phyloP scores from a whole-genome alignment of 2,797 vertebrate genomes.

The Lepilemur ruficaudatus region DNA sequence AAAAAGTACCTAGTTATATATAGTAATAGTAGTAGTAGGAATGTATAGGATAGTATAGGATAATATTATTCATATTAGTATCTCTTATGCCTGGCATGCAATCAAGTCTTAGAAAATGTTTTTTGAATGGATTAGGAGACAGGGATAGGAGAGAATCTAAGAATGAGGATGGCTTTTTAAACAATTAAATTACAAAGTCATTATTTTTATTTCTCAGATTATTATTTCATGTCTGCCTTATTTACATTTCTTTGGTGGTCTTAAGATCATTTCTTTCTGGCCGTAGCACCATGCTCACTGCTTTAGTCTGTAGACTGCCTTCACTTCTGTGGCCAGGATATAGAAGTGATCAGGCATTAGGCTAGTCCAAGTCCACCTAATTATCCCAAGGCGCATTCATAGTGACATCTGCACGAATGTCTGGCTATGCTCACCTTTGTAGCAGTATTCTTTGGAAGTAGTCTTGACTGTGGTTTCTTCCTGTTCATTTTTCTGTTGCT shows the following conservation, averaged over 20 bases:
- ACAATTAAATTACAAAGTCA: background rate
- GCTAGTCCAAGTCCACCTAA: background rate
- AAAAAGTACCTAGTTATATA: background rate
- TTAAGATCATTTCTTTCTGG: background rate
- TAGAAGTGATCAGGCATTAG: background rate
- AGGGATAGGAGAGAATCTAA: background rate
- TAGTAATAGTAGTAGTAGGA: background rate
- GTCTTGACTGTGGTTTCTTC: background rate
- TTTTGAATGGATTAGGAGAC: background rate
- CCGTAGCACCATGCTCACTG: background rate
- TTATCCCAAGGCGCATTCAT: background rate
- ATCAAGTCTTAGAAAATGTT: background rate
- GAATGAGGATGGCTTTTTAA: background rate
- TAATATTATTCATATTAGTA: background rate
- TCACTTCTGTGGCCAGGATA: background rate
- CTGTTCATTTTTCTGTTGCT: background rate
- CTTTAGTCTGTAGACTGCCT: background rate
- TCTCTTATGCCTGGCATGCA: background rate
- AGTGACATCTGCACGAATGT: background rate
- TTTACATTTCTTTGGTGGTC: background rate
- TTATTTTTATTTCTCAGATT: conserved; percentile 1
- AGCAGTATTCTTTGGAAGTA: background rate
- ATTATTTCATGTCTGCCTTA: background rate
- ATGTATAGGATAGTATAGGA: background rate
- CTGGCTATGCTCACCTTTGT: background rate